These are phyloP conservation scores for Daubentonia madagascariensis DNA, from an alignment of 2,113 vertebrate genomes.

Conservation along the genomic window DNA sequence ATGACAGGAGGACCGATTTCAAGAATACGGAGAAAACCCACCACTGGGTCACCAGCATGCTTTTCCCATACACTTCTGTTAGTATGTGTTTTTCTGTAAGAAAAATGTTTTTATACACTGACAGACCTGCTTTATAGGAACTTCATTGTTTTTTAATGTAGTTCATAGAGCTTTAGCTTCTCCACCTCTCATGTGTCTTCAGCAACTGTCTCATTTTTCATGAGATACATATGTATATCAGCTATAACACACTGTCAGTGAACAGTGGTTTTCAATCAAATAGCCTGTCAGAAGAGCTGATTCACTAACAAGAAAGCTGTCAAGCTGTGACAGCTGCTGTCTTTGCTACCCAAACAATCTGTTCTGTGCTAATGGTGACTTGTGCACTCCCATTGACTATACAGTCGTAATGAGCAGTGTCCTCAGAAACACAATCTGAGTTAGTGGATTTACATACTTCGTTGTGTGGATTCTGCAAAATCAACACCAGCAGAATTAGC, in stretches of 20 bases:
- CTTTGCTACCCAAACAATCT: slow-evolving; percentile 86
- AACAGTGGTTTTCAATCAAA: slow-evolving; percentile 85
- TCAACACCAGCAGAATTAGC: slow-evolving; percentile 11
- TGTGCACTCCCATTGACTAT: slow-evolving; percentile 82
- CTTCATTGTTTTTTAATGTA: slow-evolving; percentile 54
- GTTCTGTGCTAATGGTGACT: slow-evolving; percentile 83
- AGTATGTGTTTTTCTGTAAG: not conserved
- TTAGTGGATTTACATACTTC: slow-evolving; percentile 72
- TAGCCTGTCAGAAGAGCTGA: slow-evolving; percentile 83
- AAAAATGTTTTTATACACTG: slow-evolving; percentile 9
- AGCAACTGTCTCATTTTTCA: slow-evolving; percentile 61
- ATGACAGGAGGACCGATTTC: not conserved
- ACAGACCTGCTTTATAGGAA: slow-evolving; percentile 8
- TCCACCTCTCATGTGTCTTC: slow-evolving; percentile 50
- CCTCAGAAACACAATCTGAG: slow-evolving; percentile 68
- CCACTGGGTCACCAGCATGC: not conserved
- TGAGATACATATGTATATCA: slow-evolving; percentile 81
- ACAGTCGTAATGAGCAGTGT: slow-evolving; percentile 79
- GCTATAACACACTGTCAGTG: slow-evolving; percentile 77
- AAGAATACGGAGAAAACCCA: not conserved
- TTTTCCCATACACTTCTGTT: not conserved
- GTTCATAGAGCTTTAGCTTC: slow-evolving; percentile 55
- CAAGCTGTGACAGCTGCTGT: slow-evolving; percentile 85
- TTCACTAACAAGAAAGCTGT: slow-evolving; percentile 86
- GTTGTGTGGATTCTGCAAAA: slow-evolving; percentile 2